phyloP scores from a whole-genome alignment of 2,888 invertebrate genomes.

The Seira musarum region DNA sequence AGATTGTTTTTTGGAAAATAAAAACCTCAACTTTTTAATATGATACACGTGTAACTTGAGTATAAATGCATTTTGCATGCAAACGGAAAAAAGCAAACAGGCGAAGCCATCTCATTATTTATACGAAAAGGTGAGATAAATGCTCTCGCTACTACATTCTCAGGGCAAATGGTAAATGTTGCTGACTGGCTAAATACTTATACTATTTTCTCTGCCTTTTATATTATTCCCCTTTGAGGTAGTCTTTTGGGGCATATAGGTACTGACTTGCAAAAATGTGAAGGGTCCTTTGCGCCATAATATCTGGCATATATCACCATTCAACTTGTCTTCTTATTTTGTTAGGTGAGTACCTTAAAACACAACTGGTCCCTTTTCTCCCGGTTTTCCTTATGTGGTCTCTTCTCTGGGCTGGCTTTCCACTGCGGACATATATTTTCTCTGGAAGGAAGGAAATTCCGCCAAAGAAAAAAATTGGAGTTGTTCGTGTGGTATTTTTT shows the following conservation, averaged over 20 bases:
- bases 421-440: background rate
- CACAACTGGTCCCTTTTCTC: too few relatives aligned
- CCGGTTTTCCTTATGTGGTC: background rate
- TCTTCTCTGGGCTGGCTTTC: background rate
- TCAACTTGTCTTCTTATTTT: conserved; percentile 30
- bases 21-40: conserved; percentile 39
- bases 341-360: too few relatives aligned
- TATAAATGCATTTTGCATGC: conserved; percentile 42
- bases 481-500: background rate
- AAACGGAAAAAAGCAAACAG: conserved; percentile 18
- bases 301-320: conserved; percentile 56
- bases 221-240: too few relatives aligned
- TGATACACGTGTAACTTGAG: conserved; percentile 36
- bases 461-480: too few relatives aligned
- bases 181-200: background rate
- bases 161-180: background rate
- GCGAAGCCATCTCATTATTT: background rate
- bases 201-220: background rate
- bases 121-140: background rate
- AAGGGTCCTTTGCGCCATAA: conserved; percentile 48
- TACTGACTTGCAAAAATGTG: conserved; percentile 44
- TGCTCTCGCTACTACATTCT: background rate
- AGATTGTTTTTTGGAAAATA: conserved; percentile 42
- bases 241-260: conserved; percentile 40
- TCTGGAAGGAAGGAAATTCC: background rate